Evolutionary conservation across 2,113 vertebrate species (phyloP), one percentile per base, ranked within the genome.

Genomic region (Thinocorus orbignyianus): DNA sequence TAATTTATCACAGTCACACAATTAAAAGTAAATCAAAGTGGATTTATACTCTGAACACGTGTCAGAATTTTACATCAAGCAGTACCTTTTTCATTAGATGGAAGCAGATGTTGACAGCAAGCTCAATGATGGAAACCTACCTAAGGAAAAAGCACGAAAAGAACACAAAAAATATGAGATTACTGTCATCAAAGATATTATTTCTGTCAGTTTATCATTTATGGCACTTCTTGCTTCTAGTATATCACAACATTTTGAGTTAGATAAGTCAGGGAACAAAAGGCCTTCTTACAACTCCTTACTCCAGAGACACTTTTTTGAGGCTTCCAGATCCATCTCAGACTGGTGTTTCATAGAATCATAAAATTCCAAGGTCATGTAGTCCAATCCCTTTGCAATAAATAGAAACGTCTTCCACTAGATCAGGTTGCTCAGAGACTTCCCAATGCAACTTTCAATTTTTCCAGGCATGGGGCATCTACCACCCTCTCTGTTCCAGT

Each of bases 1-100:
- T 70, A 95, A 95, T 95, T 96, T 80, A 89, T 92, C 90, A 88
- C 72, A 95, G 85, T 82, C 87, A 74, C 70, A 64, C 51, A 89
- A 72, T 94, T 95, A 85, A 73, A 91, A 96, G 42, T 79, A 92
- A 83, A 84, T 83, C 60, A 92, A 93, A 92, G 44, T 72, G 72
- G 86, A 84, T 91, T 96, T 94, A 86, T 88, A 91, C 49, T 54
- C 74, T 77, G 58, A 92, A 80, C 33, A 65, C 61, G 18, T 79
- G 89, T 82, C 87, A 90, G 54, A 88, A 95, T 72, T 90, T 84
- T 52, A 30, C 26, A 78, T 55, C 77, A 92, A 87, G 86, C 48
- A 68, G n/a, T 90, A 94, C 33, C 78, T 95, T 88, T 66, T 91
- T 92, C 85, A 79, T 84, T 84, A 88, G 52, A 65, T 78, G 31